Percentiles rank a stretch among this genome's conserved stretches.
These are phyloP conservation scores for Chondrilla cf. caribensis DNA, from an alignment of 37 sponge, comb jelly and placozoan species.

Conservation along the genomic window DNA sequence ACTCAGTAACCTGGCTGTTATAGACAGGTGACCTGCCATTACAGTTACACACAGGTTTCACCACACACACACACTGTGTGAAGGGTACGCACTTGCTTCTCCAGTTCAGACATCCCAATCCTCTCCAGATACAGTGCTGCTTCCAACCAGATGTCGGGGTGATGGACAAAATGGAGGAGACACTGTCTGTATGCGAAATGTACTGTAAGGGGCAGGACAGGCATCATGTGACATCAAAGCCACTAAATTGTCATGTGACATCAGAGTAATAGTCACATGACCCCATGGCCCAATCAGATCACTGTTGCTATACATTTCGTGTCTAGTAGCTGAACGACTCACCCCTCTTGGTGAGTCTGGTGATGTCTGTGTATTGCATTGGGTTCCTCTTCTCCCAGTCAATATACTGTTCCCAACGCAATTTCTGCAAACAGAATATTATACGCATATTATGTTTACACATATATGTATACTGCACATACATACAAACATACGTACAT, in stretches of 20 bases:
- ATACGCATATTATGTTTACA: too few species aligned
- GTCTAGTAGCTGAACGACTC: not conserved
- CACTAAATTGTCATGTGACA: not conserved
- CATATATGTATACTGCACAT: too few species aligned
- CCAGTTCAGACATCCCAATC: slow-evolving; percentile 26
- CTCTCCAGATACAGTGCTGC: slow-evolving; percentile 84
- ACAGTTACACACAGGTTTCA: too few species aligned
- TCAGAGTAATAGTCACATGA: not conserved
- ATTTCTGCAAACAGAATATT: slow-evolving; percentile 18
- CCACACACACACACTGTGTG: too few species aligned
- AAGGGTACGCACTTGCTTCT: slow-evolving; percentile 35
- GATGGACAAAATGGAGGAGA: slow-evolving; percentile 79
- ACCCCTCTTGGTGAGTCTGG: slow-evolving; percentile 83
- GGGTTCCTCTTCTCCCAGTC: slow-evolving; percentile 95
- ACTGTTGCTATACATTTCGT: not conserved
- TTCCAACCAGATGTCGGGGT: slow-evolving; percentile 94
- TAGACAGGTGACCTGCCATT: too few species aligned
- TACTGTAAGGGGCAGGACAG: slow-evolving; percentile 41
- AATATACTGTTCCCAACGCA: slow-evolving; percentile 86
- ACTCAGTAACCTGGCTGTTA: too few species aligned
- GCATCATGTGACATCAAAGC: too few species aligned
- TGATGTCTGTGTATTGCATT: slow-evolving; percentile 71
- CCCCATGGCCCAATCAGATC: not conserved
- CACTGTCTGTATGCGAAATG: slow-evolving; percentile 90
- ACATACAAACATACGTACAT: too few species aligned